phyloP scores from a whole-genome alignment of 2,888 invertebrate genomes.

The Heteromurus nitidus region DNA sequence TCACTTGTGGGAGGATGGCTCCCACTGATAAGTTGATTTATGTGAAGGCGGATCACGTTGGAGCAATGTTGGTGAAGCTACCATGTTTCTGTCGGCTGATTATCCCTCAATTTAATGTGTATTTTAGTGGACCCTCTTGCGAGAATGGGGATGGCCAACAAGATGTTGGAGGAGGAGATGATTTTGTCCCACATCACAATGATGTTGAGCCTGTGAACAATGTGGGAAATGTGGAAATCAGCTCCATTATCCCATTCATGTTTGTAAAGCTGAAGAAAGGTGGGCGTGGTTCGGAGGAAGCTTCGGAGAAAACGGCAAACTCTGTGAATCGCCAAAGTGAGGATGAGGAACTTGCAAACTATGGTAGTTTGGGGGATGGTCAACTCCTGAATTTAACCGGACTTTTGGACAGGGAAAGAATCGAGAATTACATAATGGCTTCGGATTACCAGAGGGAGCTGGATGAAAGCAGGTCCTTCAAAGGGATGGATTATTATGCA shows the following conservation, averaged over 20 bases:
- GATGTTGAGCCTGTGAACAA: conserved; percentile 13
- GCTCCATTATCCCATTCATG: conserved; percentile 52
- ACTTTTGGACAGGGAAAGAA: conserved; percentile 47
- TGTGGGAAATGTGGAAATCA: conserved; percentile 23
- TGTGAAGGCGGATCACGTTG: conserved; percentile 27
- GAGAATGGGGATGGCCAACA: neutral
- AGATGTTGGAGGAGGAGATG: neutral
- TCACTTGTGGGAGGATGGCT: conserved; percentile 25
- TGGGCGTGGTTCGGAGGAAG: neutral
- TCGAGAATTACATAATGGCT: conserved; percentile 41
- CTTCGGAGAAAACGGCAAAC: conserved; percentile 25
- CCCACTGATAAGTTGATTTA: conserved; percentile 29
- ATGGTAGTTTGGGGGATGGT: conserved; percentile 36
- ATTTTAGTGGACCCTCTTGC: conserved; percentile 39
- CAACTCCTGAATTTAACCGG: conserved; percentile 50
- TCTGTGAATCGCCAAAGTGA: conserved; percentile 17
- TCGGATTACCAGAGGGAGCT: conserved; percentile 29
- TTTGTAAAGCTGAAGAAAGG: conserved; percentile 45
- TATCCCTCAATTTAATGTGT: conserved; percentile 26
- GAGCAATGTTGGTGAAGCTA: conserved; percentile 48
- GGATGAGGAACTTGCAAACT: conserved; percentile 29
- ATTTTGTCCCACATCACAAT: neutral
- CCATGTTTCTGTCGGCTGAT: conserved; percentile 43
- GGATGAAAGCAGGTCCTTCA: conserved; percentile 5
- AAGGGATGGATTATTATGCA: conserved; percentile 46